Evolutionary conservation across 2,113 vertebrate species (phyloP), one percentile per base, ranked within the genome.

Genomic region (Rynchops niger): DNA sequence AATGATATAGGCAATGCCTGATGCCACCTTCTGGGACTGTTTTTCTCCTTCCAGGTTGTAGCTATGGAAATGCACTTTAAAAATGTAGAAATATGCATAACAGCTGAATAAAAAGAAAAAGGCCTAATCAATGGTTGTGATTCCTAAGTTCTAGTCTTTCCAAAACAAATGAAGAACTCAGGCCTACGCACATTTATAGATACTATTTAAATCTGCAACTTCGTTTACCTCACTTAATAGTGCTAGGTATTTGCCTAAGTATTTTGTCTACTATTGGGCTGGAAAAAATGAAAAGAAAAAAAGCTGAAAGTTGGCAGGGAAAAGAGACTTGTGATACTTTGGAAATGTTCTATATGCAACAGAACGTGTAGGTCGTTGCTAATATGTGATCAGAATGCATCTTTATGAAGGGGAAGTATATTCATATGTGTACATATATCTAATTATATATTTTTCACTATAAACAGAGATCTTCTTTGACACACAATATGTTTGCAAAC

Each of bases 111-210:
- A 17, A 65, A 43, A 21, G 14, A 13, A 15, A 72, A 27, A 12
- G 67, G 5, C 6, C 5, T 6, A 52, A 65, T 29, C 1, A 43
- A n/a, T 47, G 25, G 0, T 4, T 58, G 1, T 15, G 42, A 18
- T 86, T 86, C 21, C 18, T 69, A 59, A 53, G 7, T 50, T 20
- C 10, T 72, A 26, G 14, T 38, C 12, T 76, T 88, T 59, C 30
- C 19, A 69, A 79, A 92, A 59, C 3, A 90, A 59, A 76, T 26
- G 0, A 82, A 82, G 38, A 77, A 45, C 5, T 3, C 22, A 17
- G 26, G 34, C 5, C 8, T 43, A 9, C 3, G 8, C 11, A 43
- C 6, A 29, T 43, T 53, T 49, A 36, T 15, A 58, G 15, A 70
- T 15, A 36, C 2, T 5, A 45, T 52, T 72, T 55, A 40, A 43